These are phyloP conservation scores for Galbula dea DNA, from an alignment of 2,113 vertebrate species.

Conservation along the genomic window DNA sequence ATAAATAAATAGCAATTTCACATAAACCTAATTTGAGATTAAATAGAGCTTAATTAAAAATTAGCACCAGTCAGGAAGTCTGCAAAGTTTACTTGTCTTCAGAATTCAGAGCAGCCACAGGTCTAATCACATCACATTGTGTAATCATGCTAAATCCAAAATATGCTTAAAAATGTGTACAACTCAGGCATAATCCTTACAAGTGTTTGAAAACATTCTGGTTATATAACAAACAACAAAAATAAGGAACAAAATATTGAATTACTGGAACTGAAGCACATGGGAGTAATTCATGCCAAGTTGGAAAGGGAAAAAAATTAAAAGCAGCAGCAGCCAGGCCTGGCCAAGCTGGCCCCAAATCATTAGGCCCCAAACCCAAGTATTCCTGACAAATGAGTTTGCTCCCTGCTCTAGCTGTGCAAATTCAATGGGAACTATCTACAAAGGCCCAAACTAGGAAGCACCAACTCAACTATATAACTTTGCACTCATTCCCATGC, in stretches of 20 bases:
- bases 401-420: neutral
- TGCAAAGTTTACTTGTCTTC: neutral
- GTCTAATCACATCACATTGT: slow-evolving; percentile 32
- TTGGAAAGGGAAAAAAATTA: neutral
- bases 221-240: slow-evolving; percentile 50
- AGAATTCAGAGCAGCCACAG: slow-evolving; percentile 13
- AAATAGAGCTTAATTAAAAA: slow-evolving; percentile 46
- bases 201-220: slow-evolving; percentile 57
- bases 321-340: neutral
- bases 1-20: slow-evolving; percentile 22
- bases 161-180: slow-evolving; percentile 9
- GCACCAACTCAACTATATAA: neutral
- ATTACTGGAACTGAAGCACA: slow-evolving; percentile 34
- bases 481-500: neutral
- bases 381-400: neutral
- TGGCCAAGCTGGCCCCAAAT: slow-evolving; percentile 31
- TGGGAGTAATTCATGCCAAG: slow-evolving; percentile 39
- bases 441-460: neutral
- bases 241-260: slow-evolving; percentile 52
- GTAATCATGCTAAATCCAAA: slow-evolving; percentile 16
- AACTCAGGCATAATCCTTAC: neutral
- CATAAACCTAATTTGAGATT: neutral
- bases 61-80: neutral
- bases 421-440: neutral
- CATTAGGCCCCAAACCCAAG: neutral